Evolutionary conservation across 2,888 invertebrate genomes (phyloP).

Genomic region (Eupithecia dodoneata): DNA sequence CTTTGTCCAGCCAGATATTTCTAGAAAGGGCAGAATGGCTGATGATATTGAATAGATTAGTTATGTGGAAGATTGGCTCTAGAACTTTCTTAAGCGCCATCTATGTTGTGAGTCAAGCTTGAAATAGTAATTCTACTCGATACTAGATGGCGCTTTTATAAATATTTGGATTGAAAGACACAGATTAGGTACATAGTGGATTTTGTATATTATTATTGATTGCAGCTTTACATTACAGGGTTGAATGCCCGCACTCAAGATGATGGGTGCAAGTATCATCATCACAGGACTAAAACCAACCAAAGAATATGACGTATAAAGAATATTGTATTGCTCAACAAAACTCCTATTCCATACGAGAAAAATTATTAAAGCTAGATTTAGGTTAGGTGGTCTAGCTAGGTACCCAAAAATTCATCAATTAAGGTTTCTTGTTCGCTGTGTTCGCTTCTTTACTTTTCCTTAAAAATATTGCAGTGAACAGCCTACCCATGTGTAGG

Average conservation of each 20-base stretch:
- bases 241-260: slow-evolving; percentile 2
- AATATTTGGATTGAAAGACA: neutral
- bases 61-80: neutral
- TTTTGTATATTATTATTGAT: neutral
- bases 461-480: too few relatives aligned
- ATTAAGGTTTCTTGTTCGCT: too few relatives aligned
- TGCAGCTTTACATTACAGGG: neutral
- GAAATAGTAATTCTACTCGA: slow-evolving; percentile 16
- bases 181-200: neutral
- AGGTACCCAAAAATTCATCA: too few relatives aligned
- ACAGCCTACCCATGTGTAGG: too few relatives aligned
- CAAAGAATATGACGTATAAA: too few relatives aligned
- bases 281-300: neutral
- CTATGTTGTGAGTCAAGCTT: neutral
- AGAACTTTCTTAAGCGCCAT: slow-evolving; percentile 17
- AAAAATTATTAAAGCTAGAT: neutral
- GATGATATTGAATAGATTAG: neutral
- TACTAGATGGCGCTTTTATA: slow-evolving; percentile 20
- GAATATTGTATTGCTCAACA: too few relatives aligned
- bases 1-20: neutral
- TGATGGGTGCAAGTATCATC: neutral
- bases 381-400: neutral
- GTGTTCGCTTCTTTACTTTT: too few relatives aligned
- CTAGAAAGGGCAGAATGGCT: slow-evolving; percentile 2
- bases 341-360: neutral